Evolutionary conservation across 2,888 invertebrate genomes (phyloP), one percentile per base, ranked within the genome.

Genomic region (Drosophila pegasa): DNA sequence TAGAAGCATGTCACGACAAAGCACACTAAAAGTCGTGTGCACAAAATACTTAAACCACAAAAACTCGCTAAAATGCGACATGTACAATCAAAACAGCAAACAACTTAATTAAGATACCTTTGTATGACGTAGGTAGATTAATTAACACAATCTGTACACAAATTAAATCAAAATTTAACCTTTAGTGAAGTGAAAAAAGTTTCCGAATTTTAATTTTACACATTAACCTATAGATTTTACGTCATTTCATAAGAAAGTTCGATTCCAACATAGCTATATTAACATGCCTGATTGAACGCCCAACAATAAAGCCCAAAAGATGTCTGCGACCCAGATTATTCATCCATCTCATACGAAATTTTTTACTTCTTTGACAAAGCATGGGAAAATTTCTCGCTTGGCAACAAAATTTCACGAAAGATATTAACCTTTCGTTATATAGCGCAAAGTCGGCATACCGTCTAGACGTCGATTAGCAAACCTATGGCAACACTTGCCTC

Each of bases 391-490:
- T 50, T 71, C 10, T 45, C 5, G 55, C 63, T 63, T 73, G 52
- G 31, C 74, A 73, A 69, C 69, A 9, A 18, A 18, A 48, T 50
- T 68, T 35, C 16, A 12, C 18, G 33, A 43, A 8, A 37, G 22
- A 37, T 55, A 45, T 43, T 16, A 60, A 71, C 31, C 35, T 51
- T 60, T 33, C 37, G 9, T 27, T 16, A 59, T 54, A 43, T 35
- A 8, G n/a, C 20, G 16, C 33, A 64, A 51, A 48, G 25, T 47
- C 48, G 60, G 31, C 55, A 61, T 64, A 57, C 57, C 60, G 84
- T 81, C 81, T 80, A 80, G 76, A 80, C 84, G 51, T 41, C 64
- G 40, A 80, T 81, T 84, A 84, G 74, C 79, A 66, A 68, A 61
- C 27, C 40, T 41, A 55, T 74, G 65, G 56, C 62, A 75, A 71